A percentile compares a stretch with the other conserved stretches of the same genome.
phyloP scores from a whole-genome alignment of 2,113 vertebrate genomes.

The Malurus cyaneus region DNA sequence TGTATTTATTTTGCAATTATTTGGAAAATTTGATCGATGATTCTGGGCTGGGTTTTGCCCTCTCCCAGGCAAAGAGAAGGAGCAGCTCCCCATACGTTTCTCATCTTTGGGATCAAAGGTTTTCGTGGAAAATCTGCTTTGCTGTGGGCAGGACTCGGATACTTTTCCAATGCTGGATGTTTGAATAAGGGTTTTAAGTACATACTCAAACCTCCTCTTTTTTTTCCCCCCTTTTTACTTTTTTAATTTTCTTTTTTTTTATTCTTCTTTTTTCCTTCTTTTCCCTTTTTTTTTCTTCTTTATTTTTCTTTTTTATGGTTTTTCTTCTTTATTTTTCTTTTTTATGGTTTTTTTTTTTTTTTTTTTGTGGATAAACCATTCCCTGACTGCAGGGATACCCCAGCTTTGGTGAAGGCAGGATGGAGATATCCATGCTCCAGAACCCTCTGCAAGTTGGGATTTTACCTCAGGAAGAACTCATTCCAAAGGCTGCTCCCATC shows the following conservation, averaged over 20 bases:
- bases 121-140: neutral
- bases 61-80: neutral
- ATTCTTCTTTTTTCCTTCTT: too few relatives aligned
- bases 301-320: too few relatives aligned
- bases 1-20: neutral
- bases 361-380: neutral
- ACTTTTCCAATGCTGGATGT: neutral
- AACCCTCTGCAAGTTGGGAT: neutral
- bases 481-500: neutral
- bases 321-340: too few relatives aligned
- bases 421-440: rapidly evolving
- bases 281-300: too few relatives aligned
- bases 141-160: neutral
- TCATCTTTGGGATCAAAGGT: neutral
- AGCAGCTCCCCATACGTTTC: neutral
- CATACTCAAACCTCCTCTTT: neutral
- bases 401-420: neutral
- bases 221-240: neutral
- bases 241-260: too few relatives aligned
- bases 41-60: neutral
- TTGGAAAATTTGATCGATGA: neutral
- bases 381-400: neutral
- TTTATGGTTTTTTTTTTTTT: too few relatives aligned
- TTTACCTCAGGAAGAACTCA: rapidly evolving
- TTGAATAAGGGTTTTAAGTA: neutral